Percentiles rank a stretch among this genome's conserved stretches.
Evolutionary conservation across 2,113 vertebrate species (phyloP).

Genomic region (Uria aalge): DNA sequence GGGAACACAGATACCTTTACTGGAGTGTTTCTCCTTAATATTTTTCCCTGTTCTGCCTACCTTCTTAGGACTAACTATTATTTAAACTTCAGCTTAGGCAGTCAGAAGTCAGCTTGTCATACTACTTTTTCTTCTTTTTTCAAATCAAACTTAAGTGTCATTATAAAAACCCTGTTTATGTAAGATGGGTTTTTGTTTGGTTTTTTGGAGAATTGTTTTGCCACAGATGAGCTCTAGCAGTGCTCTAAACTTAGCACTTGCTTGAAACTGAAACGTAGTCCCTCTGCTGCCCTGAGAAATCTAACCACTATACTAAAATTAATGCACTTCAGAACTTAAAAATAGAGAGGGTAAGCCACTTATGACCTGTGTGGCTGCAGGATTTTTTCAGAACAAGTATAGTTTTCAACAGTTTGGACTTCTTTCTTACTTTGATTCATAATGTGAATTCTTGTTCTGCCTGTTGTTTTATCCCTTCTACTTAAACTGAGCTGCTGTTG

Average conservation of each 20-base stretch:
- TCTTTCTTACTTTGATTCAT: background rate
- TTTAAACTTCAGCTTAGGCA: background rate
- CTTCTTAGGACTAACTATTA: background rate
- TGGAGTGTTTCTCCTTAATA: background rate
- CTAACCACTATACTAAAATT: background rate
- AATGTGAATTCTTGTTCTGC: background rate
- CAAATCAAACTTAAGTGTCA: background rate
- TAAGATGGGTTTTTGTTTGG: background rate
- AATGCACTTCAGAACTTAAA: constrained; percentile 10
- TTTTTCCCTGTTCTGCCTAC: background rate
- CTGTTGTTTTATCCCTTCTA: background rate
- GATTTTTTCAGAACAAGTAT: background rate
- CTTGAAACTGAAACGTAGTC: background rate
- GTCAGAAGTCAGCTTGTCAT: background rate
- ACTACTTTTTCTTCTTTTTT: background rate
- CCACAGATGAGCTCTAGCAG: background rate
- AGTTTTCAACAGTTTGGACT: background rate
- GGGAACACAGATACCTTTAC: background rate
- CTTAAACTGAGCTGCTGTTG: background rate
- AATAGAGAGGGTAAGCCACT: background rate
- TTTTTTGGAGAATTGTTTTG: background rate
- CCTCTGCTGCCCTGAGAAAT: constrained; percentile 30
- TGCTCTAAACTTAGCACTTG: constrained; percentile 10
- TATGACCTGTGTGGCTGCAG: background rate
- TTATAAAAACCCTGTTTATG: background rate